Conservation (phyloP, 2,888 invertebrate genomes). For the Neoitamus cyanurus region DNA sequence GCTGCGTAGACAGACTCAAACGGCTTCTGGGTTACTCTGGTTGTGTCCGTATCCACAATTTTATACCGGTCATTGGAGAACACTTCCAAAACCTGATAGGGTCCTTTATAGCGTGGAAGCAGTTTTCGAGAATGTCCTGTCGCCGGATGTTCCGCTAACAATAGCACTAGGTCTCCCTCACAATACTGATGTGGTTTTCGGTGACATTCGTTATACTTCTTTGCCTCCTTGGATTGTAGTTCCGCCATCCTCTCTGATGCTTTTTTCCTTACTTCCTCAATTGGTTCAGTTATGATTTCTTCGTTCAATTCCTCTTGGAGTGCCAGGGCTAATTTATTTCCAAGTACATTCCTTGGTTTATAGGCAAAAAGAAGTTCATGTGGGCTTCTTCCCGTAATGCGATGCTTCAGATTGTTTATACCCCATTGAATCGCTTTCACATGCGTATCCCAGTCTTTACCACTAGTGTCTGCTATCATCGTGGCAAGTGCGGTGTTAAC, state of each 20-base stretch:
- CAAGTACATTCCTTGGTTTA: neutral
- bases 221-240: neutral
- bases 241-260: neutral
- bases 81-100: neutral
- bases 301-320: neutral
- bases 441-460: neutral
- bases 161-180: neutral
- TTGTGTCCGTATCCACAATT: constrained; percentile 3
- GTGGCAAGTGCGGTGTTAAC: neutral
- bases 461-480: neutral
- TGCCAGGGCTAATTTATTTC: neutral
- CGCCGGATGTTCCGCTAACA: constrained; percentile 1
- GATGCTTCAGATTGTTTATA: neutral
- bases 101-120: neutral
- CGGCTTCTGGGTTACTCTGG: neutral
- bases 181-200: neutral
- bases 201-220: neutral
- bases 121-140: constrained; percentile 8
- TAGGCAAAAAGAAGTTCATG: neutral
- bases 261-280: neutral
- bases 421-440: neutral
- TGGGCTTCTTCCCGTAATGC: neutral
- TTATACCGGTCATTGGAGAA: neutral
- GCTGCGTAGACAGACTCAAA: constrained; percentile 5
- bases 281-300: neutral